These are phyloP conservation scores for Lepus oiostolus DNA, from an alignment of 2,797 vertebrate genomes.

Conservation along the genomic window DNA sequence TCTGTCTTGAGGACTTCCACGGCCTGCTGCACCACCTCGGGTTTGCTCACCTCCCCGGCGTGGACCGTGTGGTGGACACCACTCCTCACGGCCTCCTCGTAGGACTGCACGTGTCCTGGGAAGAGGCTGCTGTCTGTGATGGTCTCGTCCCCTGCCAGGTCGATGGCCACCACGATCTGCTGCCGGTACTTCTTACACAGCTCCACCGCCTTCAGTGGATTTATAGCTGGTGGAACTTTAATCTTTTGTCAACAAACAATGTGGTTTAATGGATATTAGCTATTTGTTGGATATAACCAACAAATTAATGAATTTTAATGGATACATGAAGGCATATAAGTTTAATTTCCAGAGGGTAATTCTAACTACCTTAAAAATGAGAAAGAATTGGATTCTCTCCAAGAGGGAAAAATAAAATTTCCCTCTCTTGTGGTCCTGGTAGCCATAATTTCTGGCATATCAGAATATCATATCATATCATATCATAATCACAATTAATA, in stretches of 20 bases:
- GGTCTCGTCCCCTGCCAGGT: conserved; percentile 96
- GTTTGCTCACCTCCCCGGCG: conserved; percentile 93
- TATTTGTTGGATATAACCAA: background rate
- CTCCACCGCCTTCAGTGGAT: conserved; percentile 90
- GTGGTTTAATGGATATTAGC: too few relatives aligned
- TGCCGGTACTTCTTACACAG: conserved; percentile 95
- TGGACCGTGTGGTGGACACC: conserved; percentile 97
- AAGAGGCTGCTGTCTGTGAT: conserved; percentile 84
- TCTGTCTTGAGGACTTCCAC: conserved; percentile 94
- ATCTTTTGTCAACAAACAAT: background rate
- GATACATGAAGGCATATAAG: background rate
- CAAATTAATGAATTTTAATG: background rate
- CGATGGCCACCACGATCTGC: conserved; percentile 94
- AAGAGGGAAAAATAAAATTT: background rate
- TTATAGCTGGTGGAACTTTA: background rate
- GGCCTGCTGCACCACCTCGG: conserved; percentile 94
- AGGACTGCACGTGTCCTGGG: conserved; percentile 91
- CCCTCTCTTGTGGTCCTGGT: background rate
- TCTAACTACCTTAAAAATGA: background rate
- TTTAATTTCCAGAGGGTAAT: background rate
- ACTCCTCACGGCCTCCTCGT: conserved; percentile 92
- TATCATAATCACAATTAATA: background rate
- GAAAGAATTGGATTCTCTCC: background rate
- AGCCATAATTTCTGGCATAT: background rate
- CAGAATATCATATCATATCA: background rate